A percentile compares a stretch with the other conserved stretches of the same genome.
Evolutionary conservation across 2,113 vertebrate genomes (phyloP).

Genomic region (Malurus elegans): DNA sequence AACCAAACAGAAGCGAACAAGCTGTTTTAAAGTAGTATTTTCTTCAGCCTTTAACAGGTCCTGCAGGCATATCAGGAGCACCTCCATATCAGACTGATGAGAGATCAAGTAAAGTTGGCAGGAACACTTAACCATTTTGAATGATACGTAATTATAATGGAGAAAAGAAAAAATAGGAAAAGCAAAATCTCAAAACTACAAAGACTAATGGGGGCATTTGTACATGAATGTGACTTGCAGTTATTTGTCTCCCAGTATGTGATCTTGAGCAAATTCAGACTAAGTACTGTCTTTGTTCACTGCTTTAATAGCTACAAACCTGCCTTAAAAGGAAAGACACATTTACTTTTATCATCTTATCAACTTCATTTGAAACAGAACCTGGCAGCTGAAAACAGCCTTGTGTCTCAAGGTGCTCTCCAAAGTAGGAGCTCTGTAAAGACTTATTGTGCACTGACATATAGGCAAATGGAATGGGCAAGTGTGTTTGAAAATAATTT

Average conservation of each 20-base stretch:
- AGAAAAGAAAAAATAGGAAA: not conserved
- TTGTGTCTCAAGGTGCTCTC: not conserved
- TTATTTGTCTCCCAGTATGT: not conserved
- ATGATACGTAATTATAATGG: not conserved
- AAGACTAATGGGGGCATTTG: not conserved
- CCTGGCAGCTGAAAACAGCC: not conserved
- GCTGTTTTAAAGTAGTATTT: not conserved
- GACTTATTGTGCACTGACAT: not conserved
- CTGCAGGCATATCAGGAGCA: not conserved
- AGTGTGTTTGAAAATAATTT: conserved; percentile 13
- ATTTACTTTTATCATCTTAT: not conserved
- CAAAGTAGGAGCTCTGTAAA: not conserved
- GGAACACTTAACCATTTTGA: not conserved
- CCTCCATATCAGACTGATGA: not conserved
- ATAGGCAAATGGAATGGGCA: not conserved
- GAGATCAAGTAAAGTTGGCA: not conserved
- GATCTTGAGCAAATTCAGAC: conserved; percentile 5
- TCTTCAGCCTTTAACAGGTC: not conserved
- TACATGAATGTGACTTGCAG: not conserved
- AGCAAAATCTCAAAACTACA: not conserved
- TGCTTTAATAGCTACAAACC: not conserved
- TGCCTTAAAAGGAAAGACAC: not conserved
- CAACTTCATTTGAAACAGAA: not conserved
- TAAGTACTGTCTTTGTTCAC: not conserved
- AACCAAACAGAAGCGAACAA: not conserved